phyloP scores from a whole-genome alignment of 1,140 invertebrate species.

The Hylaeus anthracinus region DNA sequence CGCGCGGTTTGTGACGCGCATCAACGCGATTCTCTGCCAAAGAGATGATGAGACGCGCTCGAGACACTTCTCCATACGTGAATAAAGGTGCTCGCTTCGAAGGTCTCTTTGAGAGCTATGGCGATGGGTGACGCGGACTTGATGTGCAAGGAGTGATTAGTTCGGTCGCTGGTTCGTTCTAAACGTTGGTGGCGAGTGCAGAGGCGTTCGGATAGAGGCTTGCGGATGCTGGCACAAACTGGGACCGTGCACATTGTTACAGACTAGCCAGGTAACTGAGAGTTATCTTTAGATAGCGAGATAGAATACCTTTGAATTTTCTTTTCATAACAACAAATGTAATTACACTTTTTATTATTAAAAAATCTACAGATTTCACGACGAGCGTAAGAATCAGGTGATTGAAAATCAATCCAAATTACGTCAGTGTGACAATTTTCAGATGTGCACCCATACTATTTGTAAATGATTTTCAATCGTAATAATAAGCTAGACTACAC shows the following conservation, averaged over 20 bases:
- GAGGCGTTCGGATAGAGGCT: neutral
- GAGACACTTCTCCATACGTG: conserved; percentile 39
- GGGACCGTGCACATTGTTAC: neutral
- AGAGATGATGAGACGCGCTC: conserved; percentile 41
- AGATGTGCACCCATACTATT: too few species aligned
- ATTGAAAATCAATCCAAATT: too few species aligned
- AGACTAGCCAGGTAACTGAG: neutral
- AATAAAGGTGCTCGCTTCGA: conserved; percentile 30
- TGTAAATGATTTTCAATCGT: too few species aligned
- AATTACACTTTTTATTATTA: too few species aligned
- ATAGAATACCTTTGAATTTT: too few species aligned
- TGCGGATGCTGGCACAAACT: neutral
- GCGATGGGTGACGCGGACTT: neutral
- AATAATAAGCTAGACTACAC: too few species aligned
- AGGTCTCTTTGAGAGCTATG: conserved; percentile 1
- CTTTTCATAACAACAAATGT: too few species aligned
- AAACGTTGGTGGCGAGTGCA: neutral
- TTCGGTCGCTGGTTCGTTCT: neutral
- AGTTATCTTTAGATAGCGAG: too few species aligned
- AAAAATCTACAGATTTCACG: too few species aligned
- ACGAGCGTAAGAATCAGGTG: too few species aligned
- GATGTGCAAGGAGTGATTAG: conserved; percentile 20
- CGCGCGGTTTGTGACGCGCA: conserved; percentile 27
- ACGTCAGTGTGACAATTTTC: too few species aligned
- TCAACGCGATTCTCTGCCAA: conserved; percentile 44